These are phyloP conservation scores for Trichogramma pretiosum DNA, from an alignment of 1,140 invertebrate species.

Conservation along the genomic window DNA sequence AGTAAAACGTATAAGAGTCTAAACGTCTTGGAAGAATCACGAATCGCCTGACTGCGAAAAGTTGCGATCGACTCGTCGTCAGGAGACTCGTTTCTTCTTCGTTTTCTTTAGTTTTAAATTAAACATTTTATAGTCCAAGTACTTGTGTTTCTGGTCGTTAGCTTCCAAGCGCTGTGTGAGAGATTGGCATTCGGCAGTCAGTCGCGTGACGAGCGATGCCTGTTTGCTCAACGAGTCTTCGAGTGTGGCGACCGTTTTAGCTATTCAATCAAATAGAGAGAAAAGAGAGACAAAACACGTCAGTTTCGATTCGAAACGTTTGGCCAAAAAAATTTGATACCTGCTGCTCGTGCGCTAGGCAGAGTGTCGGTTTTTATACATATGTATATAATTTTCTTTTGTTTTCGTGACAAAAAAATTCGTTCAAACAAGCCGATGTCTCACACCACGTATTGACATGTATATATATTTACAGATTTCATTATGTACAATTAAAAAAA, in stretches of 20 bases:
- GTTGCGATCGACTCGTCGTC: too few species aligned
- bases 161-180: constrained; percentile 78
- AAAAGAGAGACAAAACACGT: constrained; percentile 20
- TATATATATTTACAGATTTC: not conserved
- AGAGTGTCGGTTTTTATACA: constrained; percentile 30
- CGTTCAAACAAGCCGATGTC: too few species aligned
- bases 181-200: constrained; percentile 73
- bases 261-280: constrained; percentile 54
- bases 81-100: too few species aligned
- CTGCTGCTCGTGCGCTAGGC: constrained; percentile 39
- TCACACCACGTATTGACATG: not conserved
- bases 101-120: too few species aligned
- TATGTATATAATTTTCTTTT: too few species aligned
- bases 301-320: constrained; percentile 2
- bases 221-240: constrained; percentile 77
- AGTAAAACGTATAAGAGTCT: too few species aligned
- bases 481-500: too few species aligned
- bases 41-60: too few species aligned
- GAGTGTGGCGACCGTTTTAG: constrained; percentile 72
- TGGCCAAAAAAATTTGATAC: constrained; percentile 19
- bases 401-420: too few species aligned
- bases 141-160: constrained; percentile 74
- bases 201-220: constrained; percentile 79
- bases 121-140: too few species aligned
- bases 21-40: too few species aligned